Evolutionary conservation across 1,140 invertebrate species (phyloP).

Genomic region (Brachionus calyciflorus): DNA sequence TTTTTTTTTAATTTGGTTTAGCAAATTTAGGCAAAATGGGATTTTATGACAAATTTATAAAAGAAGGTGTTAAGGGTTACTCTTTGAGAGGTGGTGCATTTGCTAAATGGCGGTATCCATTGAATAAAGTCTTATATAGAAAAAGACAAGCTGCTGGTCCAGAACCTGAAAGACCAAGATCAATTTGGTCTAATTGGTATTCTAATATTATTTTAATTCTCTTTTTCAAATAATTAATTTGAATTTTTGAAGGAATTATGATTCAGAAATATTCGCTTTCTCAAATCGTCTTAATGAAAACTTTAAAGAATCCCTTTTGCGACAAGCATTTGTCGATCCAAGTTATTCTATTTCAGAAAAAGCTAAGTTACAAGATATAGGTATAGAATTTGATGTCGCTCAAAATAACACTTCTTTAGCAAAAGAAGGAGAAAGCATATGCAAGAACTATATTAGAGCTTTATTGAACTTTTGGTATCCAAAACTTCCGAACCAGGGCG

Average conservation of each 20-base stretch:
- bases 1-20: neutral
- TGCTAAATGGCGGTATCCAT: conserved; percentile 47
- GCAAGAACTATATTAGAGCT: conserved; percentile 64
- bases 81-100: conserved; percentile 28
- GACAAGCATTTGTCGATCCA: conserved; percentile 73
- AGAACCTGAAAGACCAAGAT: conserved; percentile 52
- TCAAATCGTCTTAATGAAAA: conserved; percentile 78
- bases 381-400: conserved; percentile 63
- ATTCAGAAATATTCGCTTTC: conserved; percentile 82
- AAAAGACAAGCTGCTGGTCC: conserved; percentile 52
- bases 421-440: conserved; percentile 63
- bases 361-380: conserved; percentile 68
- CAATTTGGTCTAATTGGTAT: conserved; percentile 55
- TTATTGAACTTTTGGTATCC: conserved; percentile 69
- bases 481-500: conserved; percentile 70
- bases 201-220: neutral
- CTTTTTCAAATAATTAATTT: no score
- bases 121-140: conserved; percentile 49
- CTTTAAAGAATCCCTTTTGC: conserved; percentile 70
- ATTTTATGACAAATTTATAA: conserved; percentile 40
- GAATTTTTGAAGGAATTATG: conserved; percentile 69
- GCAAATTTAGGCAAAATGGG: neutral
- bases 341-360: conserved; percentile 64
- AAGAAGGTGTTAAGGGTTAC: conserved; percentile 31
- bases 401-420: conserved; percentile 69